Conservation (phyloP, 2,797 vertebrate genomes). For the Acipenser oxyrinchus region DNA sequence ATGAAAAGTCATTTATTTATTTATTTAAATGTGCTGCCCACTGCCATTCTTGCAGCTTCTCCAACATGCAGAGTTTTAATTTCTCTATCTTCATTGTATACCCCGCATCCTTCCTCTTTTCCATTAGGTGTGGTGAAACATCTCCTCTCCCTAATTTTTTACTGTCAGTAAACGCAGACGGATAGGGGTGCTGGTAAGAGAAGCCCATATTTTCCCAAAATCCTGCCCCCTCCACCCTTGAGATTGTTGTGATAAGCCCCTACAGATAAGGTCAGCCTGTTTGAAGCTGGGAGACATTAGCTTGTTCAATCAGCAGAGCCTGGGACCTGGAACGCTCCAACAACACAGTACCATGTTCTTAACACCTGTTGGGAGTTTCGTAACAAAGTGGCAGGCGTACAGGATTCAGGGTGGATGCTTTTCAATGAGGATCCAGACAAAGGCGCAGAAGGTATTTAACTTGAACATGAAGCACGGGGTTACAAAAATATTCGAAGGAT, state of each 20-base stretch:
- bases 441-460: constrained; percentile 22
- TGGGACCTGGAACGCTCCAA: constrained; percentile 27
- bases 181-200: constrained; percentile 4
- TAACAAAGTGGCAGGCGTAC: constrained; percentile 18
- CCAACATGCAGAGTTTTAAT: constrained; percentile 10
- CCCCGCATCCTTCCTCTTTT: neutral
- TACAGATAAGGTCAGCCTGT: constrained; percentile 28
- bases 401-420: constrained; percentile 38
- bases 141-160: constrained; percentile 8
- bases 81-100: constrained; percentile 7
- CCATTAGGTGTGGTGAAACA: constrained; percentile 5
- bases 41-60: constrained; percentile 3
- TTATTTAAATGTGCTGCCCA: neutral
- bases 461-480: constrained; percentile 13
- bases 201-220: neutral
- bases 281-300: constrained; percentile 26
- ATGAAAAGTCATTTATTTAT: too few relatives aligned
- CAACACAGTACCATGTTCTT: constrained; percentile 36
- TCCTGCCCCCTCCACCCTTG: constrained; percentile 18
- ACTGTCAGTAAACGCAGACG: constrained; percentile 1
- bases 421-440: constrained; percentile 33
- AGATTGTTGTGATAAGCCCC: constrained; percentile 40
- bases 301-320: constrained; percentile 28
- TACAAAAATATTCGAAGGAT: too few relatives aligned
- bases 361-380: constrained; percentile 44